phyloP scores from a whole-genome alignment of 2,113 vertebrate species.

The Poicephalus meyeri region DNA sequence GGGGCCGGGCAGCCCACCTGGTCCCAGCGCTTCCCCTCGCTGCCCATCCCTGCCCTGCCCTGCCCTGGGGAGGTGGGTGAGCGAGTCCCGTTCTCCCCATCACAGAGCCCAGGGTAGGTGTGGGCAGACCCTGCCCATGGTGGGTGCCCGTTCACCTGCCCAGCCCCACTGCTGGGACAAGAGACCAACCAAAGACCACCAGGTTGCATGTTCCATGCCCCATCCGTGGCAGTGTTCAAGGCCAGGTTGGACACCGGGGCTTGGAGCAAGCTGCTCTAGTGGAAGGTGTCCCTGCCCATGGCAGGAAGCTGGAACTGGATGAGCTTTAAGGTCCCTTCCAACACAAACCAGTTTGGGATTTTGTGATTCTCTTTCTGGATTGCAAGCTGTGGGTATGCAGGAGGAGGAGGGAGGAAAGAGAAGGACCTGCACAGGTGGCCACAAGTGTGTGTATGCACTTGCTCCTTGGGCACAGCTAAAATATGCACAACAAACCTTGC shows the following conservation, averaged over 20 bases:
- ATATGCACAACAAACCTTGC: not conserved
- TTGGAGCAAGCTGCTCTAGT: not conserved
- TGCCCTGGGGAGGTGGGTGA: not conserved
- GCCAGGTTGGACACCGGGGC: not conserved
- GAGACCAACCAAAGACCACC: not conserved
- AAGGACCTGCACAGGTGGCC: not conserved
- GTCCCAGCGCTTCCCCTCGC: not conserved
- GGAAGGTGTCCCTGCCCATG: accelerated
- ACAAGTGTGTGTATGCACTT: too few relatives aligned
- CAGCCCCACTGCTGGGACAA: not conserved
- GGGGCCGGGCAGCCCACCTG: not conserved
- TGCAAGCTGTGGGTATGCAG: not conserved
- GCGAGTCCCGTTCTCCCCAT: not conserved
- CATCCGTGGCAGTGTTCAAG: not conserved
- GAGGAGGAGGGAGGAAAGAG: not conserved
- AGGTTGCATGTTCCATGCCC: not conserved
- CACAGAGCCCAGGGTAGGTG: not conserved
- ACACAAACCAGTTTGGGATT: not conserved
- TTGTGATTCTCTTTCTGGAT: not conserved
- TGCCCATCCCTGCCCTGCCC: not conserved
- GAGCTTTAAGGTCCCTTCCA: not conserved
- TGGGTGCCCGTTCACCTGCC: accelerated
- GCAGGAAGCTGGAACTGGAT: not conserved
- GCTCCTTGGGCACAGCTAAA: not conserved
- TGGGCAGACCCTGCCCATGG: accelerated